Evolutionary conservation across 2,113 vertebrate genomes (phyloP).

Genomic region (Vidua macroura): DNA sequence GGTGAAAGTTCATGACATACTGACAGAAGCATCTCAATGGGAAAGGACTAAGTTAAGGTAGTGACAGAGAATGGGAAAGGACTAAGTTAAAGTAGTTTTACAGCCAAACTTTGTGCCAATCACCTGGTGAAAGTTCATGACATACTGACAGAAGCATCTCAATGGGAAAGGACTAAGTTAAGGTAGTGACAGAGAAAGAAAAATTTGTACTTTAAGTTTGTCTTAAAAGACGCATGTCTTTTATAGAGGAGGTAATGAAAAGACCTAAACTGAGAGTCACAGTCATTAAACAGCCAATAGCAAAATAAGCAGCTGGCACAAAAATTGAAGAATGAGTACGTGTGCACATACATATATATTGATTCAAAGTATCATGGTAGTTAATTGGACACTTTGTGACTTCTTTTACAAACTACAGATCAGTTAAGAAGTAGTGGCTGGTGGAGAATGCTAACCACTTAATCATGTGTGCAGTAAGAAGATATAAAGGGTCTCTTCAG

Average conservation of each 20-base stretch:
- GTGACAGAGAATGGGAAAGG: too few relatives aligned
- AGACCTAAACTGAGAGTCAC: not conserved
- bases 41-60: not conserved
- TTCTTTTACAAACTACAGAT: not conserved
- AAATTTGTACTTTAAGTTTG: not conserved
- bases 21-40: not conserved
- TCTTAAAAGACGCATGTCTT: not conserved
- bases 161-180: not conserved
- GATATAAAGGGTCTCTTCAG: not conserved
- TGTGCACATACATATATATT: not conserved
- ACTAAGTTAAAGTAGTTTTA: too few relatives aligned
- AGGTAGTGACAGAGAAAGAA: not conserved
- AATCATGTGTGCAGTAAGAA: not conserved
- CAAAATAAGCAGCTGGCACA: not conserved
- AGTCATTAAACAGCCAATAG: not conserved
- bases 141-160: not conserved
- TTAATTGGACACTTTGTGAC: not conserved
- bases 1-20: not conserved
- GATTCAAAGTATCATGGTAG: not conserved
- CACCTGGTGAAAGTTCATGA: not conserved
- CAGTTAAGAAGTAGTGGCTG: not conserved
- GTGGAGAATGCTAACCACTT: not conserved
- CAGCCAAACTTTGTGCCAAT: not conserved
- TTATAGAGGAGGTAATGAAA: not conserved
- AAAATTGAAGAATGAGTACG: not conserved